Base-by-base conservation (phyloP, 2,888 invertebrate species). In the Pardosa pseudoannulata region DNA sequence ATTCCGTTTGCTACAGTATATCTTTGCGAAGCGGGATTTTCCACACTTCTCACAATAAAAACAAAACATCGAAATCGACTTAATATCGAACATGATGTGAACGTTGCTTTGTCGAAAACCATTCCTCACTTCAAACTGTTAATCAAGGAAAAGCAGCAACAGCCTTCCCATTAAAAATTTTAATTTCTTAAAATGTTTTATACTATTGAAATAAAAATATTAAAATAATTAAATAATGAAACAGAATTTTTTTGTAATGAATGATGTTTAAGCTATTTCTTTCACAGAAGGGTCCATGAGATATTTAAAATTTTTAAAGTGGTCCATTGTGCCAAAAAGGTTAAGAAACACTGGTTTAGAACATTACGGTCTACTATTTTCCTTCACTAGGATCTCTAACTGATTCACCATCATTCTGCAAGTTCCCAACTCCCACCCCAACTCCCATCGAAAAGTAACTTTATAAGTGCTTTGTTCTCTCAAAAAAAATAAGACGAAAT, bases 1-100 rank as follows among this genome's bases (percentile, higher is more conserved):
- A 74, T 74, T 74, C 74, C 64, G 62, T 64, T 74, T 74, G 74
- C 74, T 74, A 74, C 74, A 39, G 62, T 64, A 64, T 74, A 74
- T 74, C 74, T 74, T 74, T 74, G 64, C 74, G 74, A 74, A 74
- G 74, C 28, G 64, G 74, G 74, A 74, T 74, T 74, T 74, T 74
- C 39, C 56, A 73, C 56, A 56, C 72, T 73, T 56, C n/a, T 73
- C 32, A 73, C 56, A 73, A 56, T 73, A 50, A 73, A 74, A 62
- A 64, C 74, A 74, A 74, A 74, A 74, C 74, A 74, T 74, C 64
- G 64, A 74, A 74, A 64, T 74, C 36, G 36, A 74, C 64, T 74
- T 62, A 74, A 74, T 74, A 64, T 64, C 39, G 36, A 74, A 74
- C 74, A 74, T 62, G 39, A 62, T 74, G 64, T 64, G 74, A 23